Base-by-base conservation (phyloP, 2,888 invertebrate species). In the Tetrapedia diversipes region DNA sequence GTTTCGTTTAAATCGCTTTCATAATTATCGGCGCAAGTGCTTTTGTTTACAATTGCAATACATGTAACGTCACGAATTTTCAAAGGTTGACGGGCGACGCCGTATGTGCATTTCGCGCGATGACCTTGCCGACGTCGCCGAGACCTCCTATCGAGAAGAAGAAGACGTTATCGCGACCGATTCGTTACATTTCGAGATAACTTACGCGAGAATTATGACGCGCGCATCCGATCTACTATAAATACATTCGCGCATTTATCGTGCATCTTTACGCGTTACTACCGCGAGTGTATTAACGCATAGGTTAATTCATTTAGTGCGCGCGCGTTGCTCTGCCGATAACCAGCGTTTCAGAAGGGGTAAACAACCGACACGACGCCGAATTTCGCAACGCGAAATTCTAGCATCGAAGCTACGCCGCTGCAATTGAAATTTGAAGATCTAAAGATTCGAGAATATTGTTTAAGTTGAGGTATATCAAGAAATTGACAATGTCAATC, bases 51-150 rank as follows among this genome's bases (percentile, higher is more conserved):
- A n/a, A n/a, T n/a, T n/a, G n/a, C n/a, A n/a, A n/a, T n/a, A n/a
- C n/a, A n/a, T n/a, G n/a, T n/a, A n/a, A n/a, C 7, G 32, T 34
- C 24, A 49, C 32, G 6, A 34, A 54, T 74, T 69, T 70, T 80
- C 76, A 77, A 80, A 64, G 83, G 83, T 67, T 22, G n/a, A n/a
- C 27, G 19, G 27, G 16, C 22, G 80, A 81, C 80, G 24, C 29
- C 32, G 34, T 22, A 41, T 47, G 27, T 37, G 60, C 32, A 51
- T 77, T 49, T 47, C 11, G 37, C 65, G n/a, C 57, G 65, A 64
- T 66, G 77, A 67, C 82, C 80, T 82, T 80, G 77, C 19, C 27
- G 32, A 32, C 71, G 49, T 37, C n/a, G 53, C 22, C 24, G 47
- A 65, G 63, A 32, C 29, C 24, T 53, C 16, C 39, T 67, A 70